Evolutionary conservation across 2,888 invertebrate species (phyloP), one percentile per base, ranked within the genome.

Genomic region (Erebia palarica): DNA sequence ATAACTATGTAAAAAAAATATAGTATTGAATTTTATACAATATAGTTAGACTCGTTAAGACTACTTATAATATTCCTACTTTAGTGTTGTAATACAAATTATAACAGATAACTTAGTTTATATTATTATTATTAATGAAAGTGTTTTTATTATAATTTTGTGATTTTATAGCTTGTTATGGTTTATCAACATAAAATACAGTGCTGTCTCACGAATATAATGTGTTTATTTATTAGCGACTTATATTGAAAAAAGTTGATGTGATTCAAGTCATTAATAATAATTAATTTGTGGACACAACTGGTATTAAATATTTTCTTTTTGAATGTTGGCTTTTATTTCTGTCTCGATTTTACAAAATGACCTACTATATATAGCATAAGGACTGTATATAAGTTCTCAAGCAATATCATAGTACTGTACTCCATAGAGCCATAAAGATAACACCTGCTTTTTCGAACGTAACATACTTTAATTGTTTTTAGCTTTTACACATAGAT

Each of bases 21-120:
- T 77, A 79, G 83, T 87, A 88, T 88, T 87, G 82, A 84, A 86
- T 87, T 87, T 87, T 88, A 86, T 89, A 88, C 85, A 84, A 78
- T 77, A 74, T 77, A 78, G 69, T 55, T 77, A 78, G 71, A 63
- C 14, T 49, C 49, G 8, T 63, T 76, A 75, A 76, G 68, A 64
- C 68, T 70, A 68, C 68, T 59, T 58, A 58, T 27, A 14, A 65
- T 76, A 76, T 74, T 76, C 74, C 75, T 78, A 75, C 73, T 75
- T 74, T 73, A 75, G 55, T 16, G 73, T 71, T 70, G 51, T 73
- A 71, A 5, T 13, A 47, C 36, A 58, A 63, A 16, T 36, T 44
- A 44, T 44, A 65, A 63, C 1, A 71, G 58, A 65, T 73, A 70
- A 70, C 72, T 75, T 75, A 72, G 74, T 66, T 65, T 73, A 58